phyloP scores from a whole-genome alignment of 2,797 vertebrate genomes.

The Kryptolebias ocellatus region DNA sequence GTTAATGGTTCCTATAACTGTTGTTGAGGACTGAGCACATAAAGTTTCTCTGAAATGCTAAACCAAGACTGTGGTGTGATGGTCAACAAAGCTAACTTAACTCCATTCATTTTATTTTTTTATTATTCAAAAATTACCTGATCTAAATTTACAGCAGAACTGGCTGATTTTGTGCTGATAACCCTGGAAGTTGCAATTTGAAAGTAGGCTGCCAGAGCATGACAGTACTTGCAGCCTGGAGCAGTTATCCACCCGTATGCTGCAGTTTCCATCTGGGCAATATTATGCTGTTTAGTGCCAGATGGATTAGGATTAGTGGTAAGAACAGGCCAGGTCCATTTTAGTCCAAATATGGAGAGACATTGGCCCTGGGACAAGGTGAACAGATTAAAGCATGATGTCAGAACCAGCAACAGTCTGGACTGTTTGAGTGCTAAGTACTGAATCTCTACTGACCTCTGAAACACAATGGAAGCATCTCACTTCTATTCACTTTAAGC shows the following conservation, averaged over 20 bases:
- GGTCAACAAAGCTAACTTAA: too few relatives aligned
- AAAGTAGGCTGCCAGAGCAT: conserved; percentile 38
- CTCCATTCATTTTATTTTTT: background rate
- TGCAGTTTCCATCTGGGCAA: conserved; percentile 67
- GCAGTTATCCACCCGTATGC: conserved; percentile 55
- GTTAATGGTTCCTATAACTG: conserved; percentile 14
- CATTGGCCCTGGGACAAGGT: conserved; percentile 58
- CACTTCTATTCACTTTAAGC: background rate
- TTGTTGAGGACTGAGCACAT: background rate
- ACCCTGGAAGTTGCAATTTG: conserved; percentile 12
- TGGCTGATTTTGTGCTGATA: conserved; percentile 4
- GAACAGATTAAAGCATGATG: conserved; percentile 73
- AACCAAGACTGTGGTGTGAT: background rate
- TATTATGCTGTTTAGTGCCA: conserved; percentile 66
- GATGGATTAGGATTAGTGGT: conserved; percentile 78
- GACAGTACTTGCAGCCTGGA: conserved; percentile 42
- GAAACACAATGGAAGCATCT: background rate
- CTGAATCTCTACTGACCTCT: conserved; percentile 32
- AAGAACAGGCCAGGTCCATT: conserved; percentile 48
- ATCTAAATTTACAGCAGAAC: background rate
- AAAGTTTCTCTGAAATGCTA: conserved; percentile 8
- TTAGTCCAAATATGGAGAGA: conserved; percentile 46
- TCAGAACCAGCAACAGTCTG: conserved; percentile 41
- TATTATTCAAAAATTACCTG: background rate
- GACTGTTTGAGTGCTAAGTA: conserved; percentile 39